Conservation (phyloP, 2,113 vertebrate genomes). For the Vireo altiloquus region DNA sequence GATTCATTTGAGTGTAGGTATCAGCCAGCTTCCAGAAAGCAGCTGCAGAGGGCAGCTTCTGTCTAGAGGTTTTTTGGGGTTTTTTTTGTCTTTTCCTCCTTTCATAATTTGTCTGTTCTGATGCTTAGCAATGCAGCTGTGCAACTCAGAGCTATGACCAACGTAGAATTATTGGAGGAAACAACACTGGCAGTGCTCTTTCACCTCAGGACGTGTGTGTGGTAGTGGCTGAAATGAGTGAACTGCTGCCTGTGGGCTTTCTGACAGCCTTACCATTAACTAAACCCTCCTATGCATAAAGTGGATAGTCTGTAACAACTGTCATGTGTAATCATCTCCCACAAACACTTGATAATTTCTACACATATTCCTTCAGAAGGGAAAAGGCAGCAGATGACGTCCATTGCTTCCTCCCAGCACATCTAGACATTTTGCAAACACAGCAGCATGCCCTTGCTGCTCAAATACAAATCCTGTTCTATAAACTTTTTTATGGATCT, state of each 20-base stretch:
- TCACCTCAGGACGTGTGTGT: not conserved
- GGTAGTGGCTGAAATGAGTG: not conserved
- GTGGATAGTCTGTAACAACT: not conserved
- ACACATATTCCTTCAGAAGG: not conserved
- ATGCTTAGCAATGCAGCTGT: not conserved
- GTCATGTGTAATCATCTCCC: not conserved
- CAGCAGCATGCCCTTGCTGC: not conserved
- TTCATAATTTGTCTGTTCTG: not conserved
- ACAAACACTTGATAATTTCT: not conserved
- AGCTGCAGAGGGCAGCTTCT: not conserved
- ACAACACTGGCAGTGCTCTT: not conserved
- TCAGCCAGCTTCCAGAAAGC: not conserved
- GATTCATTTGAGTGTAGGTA: not conserved
- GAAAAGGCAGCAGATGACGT: not conserved
- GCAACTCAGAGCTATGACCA: not conserved
- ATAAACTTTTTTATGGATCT: not conserved
- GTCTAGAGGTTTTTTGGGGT: not conserved
- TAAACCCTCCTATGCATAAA: not conserved
- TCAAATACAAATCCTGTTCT: not conserved
- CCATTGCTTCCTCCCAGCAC: not conserved
- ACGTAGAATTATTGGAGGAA: not conserved
- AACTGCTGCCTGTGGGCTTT: not conserved
- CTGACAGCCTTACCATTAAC: not conserved
- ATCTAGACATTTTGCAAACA: not conserved
- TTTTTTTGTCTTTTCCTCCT: not conserved